Conservation (phyloP, 2,888 invertebrate species). For the Stictocephala bisonia region DNA sequence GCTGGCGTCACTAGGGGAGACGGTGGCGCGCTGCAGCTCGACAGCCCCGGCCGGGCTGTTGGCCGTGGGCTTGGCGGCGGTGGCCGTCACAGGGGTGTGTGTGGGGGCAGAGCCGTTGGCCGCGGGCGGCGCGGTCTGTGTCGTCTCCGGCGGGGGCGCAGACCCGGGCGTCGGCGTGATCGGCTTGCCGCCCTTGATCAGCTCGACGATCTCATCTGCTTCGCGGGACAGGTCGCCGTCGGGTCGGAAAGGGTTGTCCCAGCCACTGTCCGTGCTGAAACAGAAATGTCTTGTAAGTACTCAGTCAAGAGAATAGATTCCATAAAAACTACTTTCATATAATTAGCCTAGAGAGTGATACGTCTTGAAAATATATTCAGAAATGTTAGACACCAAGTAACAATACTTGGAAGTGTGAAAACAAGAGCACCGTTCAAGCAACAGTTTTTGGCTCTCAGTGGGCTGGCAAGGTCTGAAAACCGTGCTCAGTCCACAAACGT, state of each 20-base stretch:
- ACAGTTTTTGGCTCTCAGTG: too few species aligned
- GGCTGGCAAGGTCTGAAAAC: too few species aligned
- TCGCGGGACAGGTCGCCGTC: slow-evolving; percentile 95
- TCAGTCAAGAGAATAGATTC: background rate
- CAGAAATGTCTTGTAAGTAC: slow-evolving; percentile 12
- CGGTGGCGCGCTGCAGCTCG: slow-evolving; percentile 76
- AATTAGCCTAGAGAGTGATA: too few species aligned
- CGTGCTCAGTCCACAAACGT: too few species aligned
- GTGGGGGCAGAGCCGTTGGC: slow-evolving; percentile 47
- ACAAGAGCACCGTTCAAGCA: too few species aligned
- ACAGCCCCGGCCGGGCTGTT: slow-evolving; percentile 62
- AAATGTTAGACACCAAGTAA: too few species aligned
- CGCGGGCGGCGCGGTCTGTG: slow-evolving; percentile 48
- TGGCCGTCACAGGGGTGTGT: too few species aligned
- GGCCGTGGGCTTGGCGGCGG: slow-evolving; percentile 61
- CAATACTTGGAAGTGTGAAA: too few species aligned
- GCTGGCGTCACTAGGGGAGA: slow-evolving; percentile 76
- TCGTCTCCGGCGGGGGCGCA: slow-evolving; percentile 69
- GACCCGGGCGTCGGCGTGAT: slow-evolving; percentile 77
- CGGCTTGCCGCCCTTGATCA: slow-evolving; percentile 91
- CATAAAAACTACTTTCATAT: background rate
- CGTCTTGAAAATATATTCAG: too few species aligned
- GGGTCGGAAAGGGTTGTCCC: slow-evolving; percentile 98
- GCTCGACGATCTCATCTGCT: slow-evolving; percentile 95
- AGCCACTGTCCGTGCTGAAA: slow-evolving; percentile 92